Base-by-base conservation (phyloP, 2,888 invertebrate species). In the Mesodorylaimus sp. region DNA sequence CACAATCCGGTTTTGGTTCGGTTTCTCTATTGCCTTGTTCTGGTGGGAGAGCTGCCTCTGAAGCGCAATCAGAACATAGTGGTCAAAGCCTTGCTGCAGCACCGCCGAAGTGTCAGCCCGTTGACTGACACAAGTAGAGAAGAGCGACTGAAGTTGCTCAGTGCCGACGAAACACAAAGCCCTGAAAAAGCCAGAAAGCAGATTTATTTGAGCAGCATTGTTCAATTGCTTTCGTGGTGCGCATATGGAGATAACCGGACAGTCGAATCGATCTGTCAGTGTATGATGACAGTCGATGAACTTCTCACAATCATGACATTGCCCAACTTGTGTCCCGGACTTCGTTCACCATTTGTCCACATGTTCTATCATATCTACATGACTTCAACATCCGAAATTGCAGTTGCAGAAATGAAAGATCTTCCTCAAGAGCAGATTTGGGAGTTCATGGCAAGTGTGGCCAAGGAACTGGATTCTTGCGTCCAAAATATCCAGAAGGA, bases 11-110 rank as follows among this genome's bases (percentile, higher is more conserved):
- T 50, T 3, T 43, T 51, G 48, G 26, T 48, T 23, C 13, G 37
- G 3, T 27, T 52, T 5, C 23, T 43, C 3, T 21, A 23, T 13
- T 2, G 43, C 2, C n/a, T 52, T 19, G 52, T 38, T 28, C 21
- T 29, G 38, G 25, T 27, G 26, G 45, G 29, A 3, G 41, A 3
- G 7, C 55, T 67, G 48, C 66, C 67, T 1, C 55, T 67, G 46
- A 67, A 68, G 54, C 54, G 67, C 37, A 67, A 67, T 55, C 67
- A 67, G 53, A 60, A 65, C 7, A 63, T 65, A 46, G 66, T 67
- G 37, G 66, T 67, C 64, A 66, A 64, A 49, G 66, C 64, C 56
- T 65, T 67, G 55, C 66, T 68, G 66, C 66, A 66, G 58, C 61
- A 60, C 50, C 52, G 65, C 21, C 45, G 59, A 1, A 64, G 65